Evolutionary conservation across 1,140 invertebrate species (phyloP), one percentile per base, ranked within the genome.

Genomic region (Reticulitermes speratus): DNA sequence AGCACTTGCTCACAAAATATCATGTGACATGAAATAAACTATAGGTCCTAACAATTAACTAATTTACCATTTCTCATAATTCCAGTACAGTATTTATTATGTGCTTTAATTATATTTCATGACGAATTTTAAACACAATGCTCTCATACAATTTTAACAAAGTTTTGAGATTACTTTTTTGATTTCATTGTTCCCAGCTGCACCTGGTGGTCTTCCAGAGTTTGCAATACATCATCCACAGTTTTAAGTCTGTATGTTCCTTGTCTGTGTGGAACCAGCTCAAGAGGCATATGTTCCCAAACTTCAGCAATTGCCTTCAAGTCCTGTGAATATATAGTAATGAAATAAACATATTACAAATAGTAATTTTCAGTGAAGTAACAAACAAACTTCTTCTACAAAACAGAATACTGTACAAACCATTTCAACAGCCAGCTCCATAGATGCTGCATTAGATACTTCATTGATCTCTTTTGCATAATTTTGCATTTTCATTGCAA

Each of bases 131-230:
- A 38, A 38, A 38, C 38, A 38, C 2, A 38, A 38, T 2, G 38
- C 38, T 38, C 38, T 38, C 5, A 38, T 38, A 38, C 5, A 38
- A 38, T 38, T 38, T 38, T 38, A 38, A 38, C 38, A 38, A 30
- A 23, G 32, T 14, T 16, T 84, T 82, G 25, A 81, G 23, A 1
- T 48, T 87, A 92, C 91, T 89, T 94, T 1, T 96, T 97, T 6
- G 96, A 94, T 90, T 97, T 97, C 95, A 97, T 97, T 7, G 95
- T 94, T 0, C 95, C 95, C 38, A 98, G 91, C 86, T 94, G 93
- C 55, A 95, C 93, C 91, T 95, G 93, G 89, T 96, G 94, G 86
- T 96, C 95, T 90, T 97, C 96, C 25, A 96, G 89, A 59, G 93
- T 91, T 91, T 95, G 93, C 89, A 94, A 95, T 81, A 96, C 93